Evolutionary conservation across 2,888 invertebrate species (phyloP), one percentile per base, ranked within the genome.

Genomic region (Anagyrus pseudococci): DNA sequence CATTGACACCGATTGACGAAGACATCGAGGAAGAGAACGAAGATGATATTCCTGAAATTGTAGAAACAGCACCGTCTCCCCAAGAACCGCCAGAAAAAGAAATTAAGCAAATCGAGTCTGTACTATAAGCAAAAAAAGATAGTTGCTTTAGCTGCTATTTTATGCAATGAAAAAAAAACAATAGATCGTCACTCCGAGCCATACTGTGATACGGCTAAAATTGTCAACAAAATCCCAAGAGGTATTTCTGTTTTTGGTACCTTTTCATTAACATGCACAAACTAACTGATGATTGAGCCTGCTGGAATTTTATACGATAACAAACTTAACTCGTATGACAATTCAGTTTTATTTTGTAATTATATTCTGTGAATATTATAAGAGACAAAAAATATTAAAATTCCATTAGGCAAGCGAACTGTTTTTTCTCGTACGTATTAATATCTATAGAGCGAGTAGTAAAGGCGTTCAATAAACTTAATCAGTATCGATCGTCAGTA

Each of bases 1-100:
- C 88, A 8, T 84, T 93, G 49, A 90, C 91, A 4, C 93, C 93
- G 17, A 93, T 93, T 68, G 92, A 93, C 78, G 92, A 92, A 78
- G 33, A 83, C 68, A 82, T 82, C 59, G 89, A 89, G 71, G 90
- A 90, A 72, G 90, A 89, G 71, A 86, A 85, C 8, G 82, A 82
- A 65, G 92, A 92, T 29, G 91, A 92, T 77, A 84, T 91, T 62
- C 93, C 92, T 54, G 88, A 89, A 78, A 93, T 93, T 71, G 85
- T 89, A 4, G 89, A 90, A 82, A 93, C 92, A 0, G 88, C 91
- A 48, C 88, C 93, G 49, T 81, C 80, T 41, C 80, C 67, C 20
- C 59, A 64, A 52, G 64, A 64, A 17, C 80, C 41, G 77, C 64
- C 62, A 43, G 62, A 62, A 17, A 64, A 61, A 33, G 62, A 66